Conservation (phyloP, 2,888 invertebrate genomes). For the Phengaris arion region DNA sequence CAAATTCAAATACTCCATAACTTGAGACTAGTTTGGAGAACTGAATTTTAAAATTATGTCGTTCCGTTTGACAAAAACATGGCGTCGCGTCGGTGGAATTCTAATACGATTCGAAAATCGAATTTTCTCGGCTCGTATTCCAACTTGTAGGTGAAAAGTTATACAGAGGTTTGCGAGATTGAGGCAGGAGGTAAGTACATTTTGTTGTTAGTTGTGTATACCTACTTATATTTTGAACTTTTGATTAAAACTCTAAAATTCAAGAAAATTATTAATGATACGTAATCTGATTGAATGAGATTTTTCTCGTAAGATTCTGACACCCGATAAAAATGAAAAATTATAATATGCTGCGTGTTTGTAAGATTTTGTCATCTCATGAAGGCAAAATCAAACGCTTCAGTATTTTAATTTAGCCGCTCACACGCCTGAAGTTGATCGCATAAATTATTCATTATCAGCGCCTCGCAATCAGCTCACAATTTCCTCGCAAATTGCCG, state of each 20-base stretch:
- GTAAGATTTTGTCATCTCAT: background rate
- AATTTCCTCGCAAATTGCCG: conserved; percentile 4
- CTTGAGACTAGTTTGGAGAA: conserved; percentile 2
- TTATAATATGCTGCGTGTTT: no score
- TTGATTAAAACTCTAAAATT: no score
- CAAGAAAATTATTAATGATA: no score
- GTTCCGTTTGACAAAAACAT: background rate
- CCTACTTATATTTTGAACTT: background rate
- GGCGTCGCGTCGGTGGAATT: background rate
- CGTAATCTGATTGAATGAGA: no score
- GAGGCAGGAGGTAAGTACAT: no score
- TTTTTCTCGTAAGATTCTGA: no score
- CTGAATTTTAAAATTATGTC: conserved; percentile 1
- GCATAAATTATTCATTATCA: conserved; percentile 29
- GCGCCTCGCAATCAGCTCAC: conserved; percentile 18
- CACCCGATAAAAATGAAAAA: no score
- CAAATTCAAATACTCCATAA: background rate
- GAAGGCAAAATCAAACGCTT: background rate
- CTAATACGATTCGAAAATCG: background rate
- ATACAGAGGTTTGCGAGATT: background rate
- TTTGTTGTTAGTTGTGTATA: background rate
- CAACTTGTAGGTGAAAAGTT: background rate
- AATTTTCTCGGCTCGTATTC: background rate
- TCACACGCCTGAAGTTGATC: conserved; percentile 4
- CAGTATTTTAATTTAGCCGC: background rate